These are phyloP conservation scores for Mesocricetus auratus DNA, from an alignment of 2,113 vertebrate species.

Conservation along the genomic window DNA sequence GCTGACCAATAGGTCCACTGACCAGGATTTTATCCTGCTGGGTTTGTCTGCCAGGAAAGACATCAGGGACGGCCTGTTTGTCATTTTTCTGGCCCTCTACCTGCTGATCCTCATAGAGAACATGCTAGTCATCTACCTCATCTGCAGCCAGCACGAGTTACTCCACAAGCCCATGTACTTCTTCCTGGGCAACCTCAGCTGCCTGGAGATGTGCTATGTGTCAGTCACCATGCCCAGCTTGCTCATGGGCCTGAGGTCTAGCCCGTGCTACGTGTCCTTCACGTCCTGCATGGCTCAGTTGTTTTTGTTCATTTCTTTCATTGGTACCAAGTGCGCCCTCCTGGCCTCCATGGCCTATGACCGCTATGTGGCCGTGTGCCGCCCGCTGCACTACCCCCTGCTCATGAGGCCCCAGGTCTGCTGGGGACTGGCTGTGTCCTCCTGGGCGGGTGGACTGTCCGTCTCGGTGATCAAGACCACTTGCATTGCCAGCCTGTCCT, in stretches of 20 bases:
- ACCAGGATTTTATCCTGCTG: constrained; percentile 62
- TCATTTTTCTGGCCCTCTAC: constrained; percentile 39
- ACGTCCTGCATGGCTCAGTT: constrained; percentile 70
- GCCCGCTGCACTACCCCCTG: constrained; percentile 61
- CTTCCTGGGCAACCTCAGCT: constrained; percentile 78
- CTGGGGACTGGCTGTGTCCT: constrained; percentile 15
- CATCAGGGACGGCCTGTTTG: constrained; percentile 3
- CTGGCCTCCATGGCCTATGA: constrained; percentile 77
- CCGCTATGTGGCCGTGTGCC: constrained; percentile 65
- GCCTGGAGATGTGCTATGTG: constrained; percentile 73
- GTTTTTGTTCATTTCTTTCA: constrained; percentile 74
- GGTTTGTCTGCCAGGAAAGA: neutral
- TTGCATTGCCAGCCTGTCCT: constrained; percentile 58
- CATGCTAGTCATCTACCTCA: constrained; percentile 13
- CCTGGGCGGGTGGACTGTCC: constrained; percentile 71
- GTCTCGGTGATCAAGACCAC: constrained; percentile 35
- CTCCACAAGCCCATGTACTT: constrained; percentile 79
- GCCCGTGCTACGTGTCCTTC: constrained; percentile 47
- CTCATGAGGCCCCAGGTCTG: constrained; percentile 71
- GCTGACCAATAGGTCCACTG: neutral
- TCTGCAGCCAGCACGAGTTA: neutral
- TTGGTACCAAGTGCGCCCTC: constrained; percentile 67
- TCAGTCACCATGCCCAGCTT: constrained; percentile 73
- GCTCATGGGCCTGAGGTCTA: constrained; percentile 37
- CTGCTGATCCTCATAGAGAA: constrained; percentile 69